Evolutionary conservation across 53 echinoderm and acorn worm genomes (phyloP).

Genomic region (Patiria pectinifera): DNA sequence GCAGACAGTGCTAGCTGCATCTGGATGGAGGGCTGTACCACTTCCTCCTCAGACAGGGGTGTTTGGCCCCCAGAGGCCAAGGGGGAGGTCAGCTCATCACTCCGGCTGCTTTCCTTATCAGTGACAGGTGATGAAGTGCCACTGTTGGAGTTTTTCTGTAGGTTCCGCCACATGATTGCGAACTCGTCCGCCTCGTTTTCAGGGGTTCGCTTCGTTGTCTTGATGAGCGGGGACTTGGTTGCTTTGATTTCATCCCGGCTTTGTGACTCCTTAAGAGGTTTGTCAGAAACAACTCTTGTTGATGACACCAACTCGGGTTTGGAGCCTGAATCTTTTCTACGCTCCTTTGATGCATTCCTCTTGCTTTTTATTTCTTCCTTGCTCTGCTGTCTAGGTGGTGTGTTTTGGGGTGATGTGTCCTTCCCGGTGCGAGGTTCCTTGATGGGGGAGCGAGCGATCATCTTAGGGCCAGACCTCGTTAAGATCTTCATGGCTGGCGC

Average conservation of each 20-base stretch:
- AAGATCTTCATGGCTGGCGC: constrained; percentile 32
- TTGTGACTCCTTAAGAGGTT: not conserved
- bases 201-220: not conserved
- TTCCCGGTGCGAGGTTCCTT: constrained; percentile 20
- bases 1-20: constrained; percentile 60
- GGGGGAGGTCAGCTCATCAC: constrained; percentile 4
- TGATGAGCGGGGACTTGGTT: not conserved
- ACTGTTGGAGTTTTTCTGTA: constrained; percentile 49
- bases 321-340: not conserved
- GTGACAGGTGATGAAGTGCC: constrained; percentile 49
- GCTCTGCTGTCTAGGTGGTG: not conserved
- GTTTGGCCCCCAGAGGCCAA: constrained; percentile 23
- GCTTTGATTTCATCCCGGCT: not conserved
- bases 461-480: constrained; percentile 34
- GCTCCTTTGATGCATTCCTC: not conserved
- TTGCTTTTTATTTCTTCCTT: constrained; percentile 4
- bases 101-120: constrained; percentile 2
- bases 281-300: not conserved
- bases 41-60: constrained; percentile 52
- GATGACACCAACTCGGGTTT: constrained; percentile 2
- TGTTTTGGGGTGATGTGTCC: not conserved
- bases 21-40: constrained; percentile 32
- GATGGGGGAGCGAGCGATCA: constrained; percentile 13
- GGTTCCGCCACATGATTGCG: constrained; percentile 81
- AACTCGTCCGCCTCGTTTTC: constrained; percentile 71